Evolutionary conservation across 2,113 vertebrate species (phyloP), one percentile per base, ranked within the genome.

Genomic region (Pelmatolapia mariae): DNA sequence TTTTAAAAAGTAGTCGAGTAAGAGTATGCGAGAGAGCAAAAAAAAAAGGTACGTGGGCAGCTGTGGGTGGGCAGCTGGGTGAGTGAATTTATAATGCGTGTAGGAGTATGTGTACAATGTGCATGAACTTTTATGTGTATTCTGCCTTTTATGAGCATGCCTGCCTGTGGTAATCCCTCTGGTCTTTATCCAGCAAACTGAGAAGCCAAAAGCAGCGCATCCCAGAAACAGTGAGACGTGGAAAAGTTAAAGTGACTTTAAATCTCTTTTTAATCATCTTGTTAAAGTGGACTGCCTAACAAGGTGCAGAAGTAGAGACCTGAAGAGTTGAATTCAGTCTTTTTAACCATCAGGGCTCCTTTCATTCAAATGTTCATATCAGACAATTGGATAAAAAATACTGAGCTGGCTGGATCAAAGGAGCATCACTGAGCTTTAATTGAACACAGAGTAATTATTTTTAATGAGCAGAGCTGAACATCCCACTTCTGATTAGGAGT

Each of bases 371-470:
- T 38, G n/a, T 84, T 24, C 56, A 85, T 85, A 40, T 57, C 40
- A 43, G 82, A 82, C 52, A 88, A 66, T 52, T 76, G 86, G 73
- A 91, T 85, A 80, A 85, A 73, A 86, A 81, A 84, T 40, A 85
- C 66, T 8, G 57, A 87, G 47, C 81, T 57, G 76, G 81, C 68
- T 52, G 91, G 87, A 95, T 96, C 93, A 96, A 94, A 95, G 91
- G 26, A 88, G 68, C 85, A 87, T 89, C 82, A 83, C 61, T 81
- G 83, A 87, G 84, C 84, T 83, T 91, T 90, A 94, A 95, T 92
- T 95, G 92, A 95, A 93, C 85, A 87, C 91, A 93, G 90, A 87
- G 93, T 90, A 94, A 95, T 96, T 95, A 95, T 93, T 95, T 95
- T 95, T 95, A 96, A 94, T 94, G 94, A 96, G 91, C 76, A 89